phyloP scores from a whole-genome alignment of 2,888 invertebrate species.

The Apotomis capreana region DNA sequence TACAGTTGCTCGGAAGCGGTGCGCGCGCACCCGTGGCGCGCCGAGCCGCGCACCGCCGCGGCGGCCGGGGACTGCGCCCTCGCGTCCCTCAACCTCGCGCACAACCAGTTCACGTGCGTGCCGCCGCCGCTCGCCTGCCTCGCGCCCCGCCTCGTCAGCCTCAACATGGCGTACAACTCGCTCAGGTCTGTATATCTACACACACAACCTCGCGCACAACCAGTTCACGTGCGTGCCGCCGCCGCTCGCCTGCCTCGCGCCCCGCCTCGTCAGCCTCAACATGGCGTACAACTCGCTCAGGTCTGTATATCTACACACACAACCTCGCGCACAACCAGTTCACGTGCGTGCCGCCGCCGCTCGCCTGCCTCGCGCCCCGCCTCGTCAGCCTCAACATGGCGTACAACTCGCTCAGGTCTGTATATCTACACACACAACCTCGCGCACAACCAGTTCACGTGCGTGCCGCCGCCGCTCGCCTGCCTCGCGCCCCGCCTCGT shows the following conservation, averaged over 20 bases:
- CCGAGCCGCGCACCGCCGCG: conserved; percentile 83
- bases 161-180: conserved; percentile 92
- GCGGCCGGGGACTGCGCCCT: conserved; percentile 85
- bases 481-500: conserved; percentile 95
- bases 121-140: conserved; percentile 95
- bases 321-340: conserved; percentile 97
- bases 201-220: conserved; percentile 87
- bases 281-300: conserved; percentile 86
- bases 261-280: conserved; percentile 92
- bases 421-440: conserved; percentile 81
- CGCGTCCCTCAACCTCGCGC: conserved; percentile 92
- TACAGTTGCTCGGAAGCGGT: conserved; percentile 85
- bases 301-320: no score
- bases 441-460: conserved; percentile 83
- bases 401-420: conserved; percentile 70
- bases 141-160: conserved; percentile 91
- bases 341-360: conserved; percentile 91
- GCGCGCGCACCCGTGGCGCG: conserved; percentile 91
- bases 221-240: conserved; percentile 88
- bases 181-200: conserved; percentile 10
- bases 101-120: conserved; percentile 94
- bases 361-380: conserved; percentile 95
- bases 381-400: conserved; percentile 95
- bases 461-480: conserved; percentile 93
- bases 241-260: conserved; percentile 95